phyloP scores from a whole-genome alignment of 2,113 vertebrate genomes.

The Dryoscopus gambensis region DNA sequence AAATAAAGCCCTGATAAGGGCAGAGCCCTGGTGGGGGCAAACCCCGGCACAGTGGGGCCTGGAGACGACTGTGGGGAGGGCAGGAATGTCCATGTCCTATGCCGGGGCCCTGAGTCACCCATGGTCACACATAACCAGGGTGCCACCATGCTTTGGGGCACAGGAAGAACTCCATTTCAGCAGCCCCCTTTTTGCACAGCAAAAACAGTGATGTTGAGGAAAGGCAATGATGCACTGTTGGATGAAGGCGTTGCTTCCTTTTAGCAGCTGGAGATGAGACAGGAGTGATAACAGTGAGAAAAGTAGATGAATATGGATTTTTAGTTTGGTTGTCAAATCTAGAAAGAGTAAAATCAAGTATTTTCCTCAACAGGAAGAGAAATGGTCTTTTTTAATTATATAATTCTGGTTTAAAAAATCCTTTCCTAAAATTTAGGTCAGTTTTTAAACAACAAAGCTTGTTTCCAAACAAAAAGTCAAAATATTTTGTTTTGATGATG shows the following conservation, averaged over 20 bases:
- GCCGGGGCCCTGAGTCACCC: accelerated
- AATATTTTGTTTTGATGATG: conserved; percentile 47
- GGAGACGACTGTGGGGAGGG: accelerated
- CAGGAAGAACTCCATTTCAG: background rate
- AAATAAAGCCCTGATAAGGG: conserved; percentile 4
- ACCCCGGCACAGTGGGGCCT: background rate
- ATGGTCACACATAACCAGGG: accelerated
- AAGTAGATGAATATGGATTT: conserved; percentile 31
- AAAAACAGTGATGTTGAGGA: background rate
- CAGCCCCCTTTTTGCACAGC: background rate
- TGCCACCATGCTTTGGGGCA: background rate
- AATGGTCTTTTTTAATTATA: background rate
- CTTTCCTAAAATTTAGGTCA: conserved; percentile 30
- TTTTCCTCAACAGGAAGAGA: background rate
- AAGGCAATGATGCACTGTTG: background rate
- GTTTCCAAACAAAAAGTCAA: conserved; percentile 58
- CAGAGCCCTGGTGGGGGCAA: background rate
- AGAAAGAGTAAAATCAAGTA: background rate
- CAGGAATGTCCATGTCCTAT: background rate
- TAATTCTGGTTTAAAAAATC: background rate
- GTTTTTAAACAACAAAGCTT: conserved; percentile 36
- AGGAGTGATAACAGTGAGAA: background rate
- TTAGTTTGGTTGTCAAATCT: background rate
- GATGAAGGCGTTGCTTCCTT: background rate
- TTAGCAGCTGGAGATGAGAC: background rate